Conservation (phyloP, 1,140 invertebrate genomes). For the Zaprionus tsacasi region DNA sequence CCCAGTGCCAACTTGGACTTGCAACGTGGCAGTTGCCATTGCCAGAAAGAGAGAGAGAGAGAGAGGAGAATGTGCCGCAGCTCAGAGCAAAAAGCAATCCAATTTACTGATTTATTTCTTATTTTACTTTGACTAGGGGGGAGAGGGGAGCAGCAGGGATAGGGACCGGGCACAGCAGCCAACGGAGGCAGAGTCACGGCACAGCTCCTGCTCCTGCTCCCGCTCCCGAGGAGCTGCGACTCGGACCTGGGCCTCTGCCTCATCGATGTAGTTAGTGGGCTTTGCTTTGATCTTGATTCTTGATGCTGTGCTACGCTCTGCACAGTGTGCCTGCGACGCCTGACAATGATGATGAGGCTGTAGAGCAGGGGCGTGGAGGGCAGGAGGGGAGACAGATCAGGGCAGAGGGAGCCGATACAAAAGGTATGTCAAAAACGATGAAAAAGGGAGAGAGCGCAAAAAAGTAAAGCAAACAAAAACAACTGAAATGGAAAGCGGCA, state of each 20-base stretch:
- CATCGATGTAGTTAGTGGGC: conserved; percentile 74
- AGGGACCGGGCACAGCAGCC: conserved; percentile 49
- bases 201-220: conserved; percentile 21
- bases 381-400: conserved; percentile 18
- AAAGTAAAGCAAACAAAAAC: conserved; percentile 37
- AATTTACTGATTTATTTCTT: conserved; percentile 83
- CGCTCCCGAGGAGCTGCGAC: conserved; percentile 13
- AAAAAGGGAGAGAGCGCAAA: conserved; percentile 32
- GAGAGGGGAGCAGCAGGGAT: conserved; percentile 14
- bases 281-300: conserved; percentile 82
- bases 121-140: conserved; percentile 78
- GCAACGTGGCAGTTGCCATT: conserved; percentile 46
- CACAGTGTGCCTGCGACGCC: conserved; percentile 55
- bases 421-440: conserved; percentile 55
- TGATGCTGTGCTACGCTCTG: conserved; percentile 42
- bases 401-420: conserved; percentile 52
- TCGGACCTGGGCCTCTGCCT: not conserved
- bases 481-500: conserved; percentile 43
- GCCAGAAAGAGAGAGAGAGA: conserved; percentile 33
- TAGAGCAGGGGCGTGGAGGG: conserved; percentile 1
- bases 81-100: conserved; percentile 74
- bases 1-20: conserved; percentile 43
- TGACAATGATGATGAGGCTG: conserved; percentile 79
- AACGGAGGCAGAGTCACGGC: conserved; percentile 76
- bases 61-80: conserved; percentile 52